Evolutionary conservation across 2,888 invertebrate genomes (phyloP).

Genomic region (Pherbina coryleti): DNA sequence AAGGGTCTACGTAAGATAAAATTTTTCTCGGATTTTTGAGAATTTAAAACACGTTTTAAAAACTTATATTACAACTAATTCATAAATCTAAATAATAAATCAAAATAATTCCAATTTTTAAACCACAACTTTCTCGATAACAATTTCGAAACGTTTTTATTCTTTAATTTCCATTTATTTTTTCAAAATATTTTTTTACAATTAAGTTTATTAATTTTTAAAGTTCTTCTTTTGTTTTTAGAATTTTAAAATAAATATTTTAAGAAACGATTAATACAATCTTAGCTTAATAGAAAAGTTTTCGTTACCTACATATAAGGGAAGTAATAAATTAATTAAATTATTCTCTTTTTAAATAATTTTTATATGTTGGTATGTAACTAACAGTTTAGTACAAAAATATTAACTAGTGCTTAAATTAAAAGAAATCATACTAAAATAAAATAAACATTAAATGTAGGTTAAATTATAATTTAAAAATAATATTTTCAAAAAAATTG

Average conservation of each 20-base stretch:
- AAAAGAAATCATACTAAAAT: not conserved
- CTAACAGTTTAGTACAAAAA: not conserved
- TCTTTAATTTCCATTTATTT: too few relatives aligned
- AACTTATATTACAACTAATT: too few relatives aligned
- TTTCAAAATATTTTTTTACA: too few relatives aligned
- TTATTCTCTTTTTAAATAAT: not conserved
- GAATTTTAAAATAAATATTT: not conserved
- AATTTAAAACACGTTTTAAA: too few relatives aligned
- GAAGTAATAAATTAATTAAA: not conserved
- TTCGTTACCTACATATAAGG: not conserved
- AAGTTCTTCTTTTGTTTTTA: conserved; percentile 27
- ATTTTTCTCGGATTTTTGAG: too few relatives aligned
- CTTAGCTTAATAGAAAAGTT: not conserved
- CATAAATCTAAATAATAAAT: too few relatives aligned
- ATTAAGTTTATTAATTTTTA: not conserved
- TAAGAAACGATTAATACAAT: not conserved
- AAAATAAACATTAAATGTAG: not conserved
- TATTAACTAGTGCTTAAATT: conserved; percentile 13
- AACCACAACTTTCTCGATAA: too few relatives aligned
- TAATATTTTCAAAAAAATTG: not conserved
- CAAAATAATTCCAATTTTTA: too few relatives aligned
- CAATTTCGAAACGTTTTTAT: too few relatives aligned
- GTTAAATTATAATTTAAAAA: not conserved
- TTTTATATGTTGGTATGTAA: not conserved
- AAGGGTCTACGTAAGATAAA: too few relatives aligned